Percentiles rank a stretch among this genome's conserved stretches.
phyloP scores from a whole-genome alignment of 2,113 vertebrate species.

The Gavialis gangeticus region DNA sequence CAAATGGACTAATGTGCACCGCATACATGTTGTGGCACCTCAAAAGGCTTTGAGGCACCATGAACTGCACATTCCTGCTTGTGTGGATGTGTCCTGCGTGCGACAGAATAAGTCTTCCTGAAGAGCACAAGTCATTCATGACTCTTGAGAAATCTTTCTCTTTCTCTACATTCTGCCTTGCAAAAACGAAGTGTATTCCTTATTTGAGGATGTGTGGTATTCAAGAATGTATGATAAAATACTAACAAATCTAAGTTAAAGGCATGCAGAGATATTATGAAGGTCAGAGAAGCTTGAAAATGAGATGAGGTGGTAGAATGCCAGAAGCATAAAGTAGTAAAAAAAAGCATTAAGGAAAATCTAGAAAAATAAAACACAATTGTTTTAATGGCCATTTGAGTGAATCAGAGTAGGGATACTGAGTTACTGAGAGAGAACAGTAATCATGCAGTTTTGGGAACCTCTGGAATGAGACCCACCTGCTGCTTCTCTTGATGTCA shows the following conservation, averaged over 20 bases:
- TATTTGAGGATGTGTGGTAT: too few species aligned
- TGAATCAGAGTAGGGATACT: neutral
- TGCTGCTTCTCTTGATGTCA: neutral
- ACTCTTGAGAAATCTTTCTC: too few species aligned
- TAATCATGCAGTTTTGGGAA: neutral
- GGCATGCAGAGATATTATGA: neutral
- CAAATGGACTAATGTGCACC: too few species aligned
- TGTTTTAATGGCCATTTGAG: neutral
- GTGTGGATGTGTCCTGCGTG: too few species aligned
- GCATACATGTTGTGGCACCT: too few species aligned
- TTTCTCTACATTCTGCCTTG: too few species aligned
- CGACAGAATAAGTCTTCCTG: too few species aligned
- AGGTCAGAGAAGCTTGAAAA: neutral
- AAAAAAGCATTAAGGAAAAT: neutral
- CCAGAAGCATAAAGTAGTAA: neutral
- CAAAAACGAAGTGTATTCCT: too few species aligned
- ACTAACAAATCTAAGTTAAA: neutral
- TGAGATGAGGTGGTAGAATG: neutral
- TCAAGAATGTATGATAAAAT: too few species aligned
- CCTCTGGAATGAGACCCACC: neutral
- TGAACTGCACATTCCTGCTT: too few species aligned
- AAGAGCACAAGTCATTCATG: too few species aligned
- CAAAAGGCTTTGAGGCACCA: too few species aligned
- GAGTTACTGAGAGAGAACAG: neutral
- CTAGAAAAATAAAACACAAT: neutral